phyloP scores from a whole-genome alignment of 1,140 invertebrate genomes.

The Drosophila malerkotliana region DNA sequence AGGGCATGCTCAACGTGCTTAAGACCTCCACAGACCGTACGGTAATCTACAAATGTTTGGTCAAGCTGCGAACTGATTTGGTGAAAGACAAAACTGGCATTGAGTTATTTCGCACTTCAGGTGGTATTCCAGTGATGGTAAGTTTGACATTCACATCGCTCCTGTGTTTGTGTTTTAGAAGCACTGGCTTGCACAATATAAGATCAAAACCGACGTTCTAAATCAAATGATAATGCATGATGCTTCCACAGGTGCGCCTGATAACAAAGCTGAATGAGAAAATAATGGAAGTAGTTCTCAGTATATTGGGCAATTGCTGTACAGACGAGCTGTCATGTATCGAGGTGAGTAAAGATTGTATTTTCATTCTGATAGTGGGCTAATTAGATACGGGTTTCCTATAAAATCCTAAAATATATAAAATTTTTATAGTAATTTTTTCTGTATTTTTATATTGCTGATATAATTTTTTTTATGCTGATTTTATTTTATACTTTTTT shows the following conservation, averaged over 20 bases:
- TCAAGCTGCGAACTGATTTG: constrained; percentile 79
- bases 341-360: constrained; percentile 54
- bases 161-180: constrained; percentile 21
- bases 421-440: too few relatives aligned
- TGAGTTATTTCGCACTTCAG: constrained; percentile 66
- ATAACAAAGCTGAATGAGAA: constrained; percentile 77
- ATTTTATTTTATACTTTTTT: not conserved
- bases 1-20: constrained; percentile 69
- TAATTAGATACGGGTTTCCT: too few relatives aligned
- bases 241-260: constrained; percentile 50
- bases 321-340: constrained; percentile 80
- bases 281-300: constrained; percentile 84
- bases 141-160: constrained; percentile 30
- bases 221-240: constrained; percentile 5
- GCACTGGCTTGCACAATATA: constrained; percentile 1
- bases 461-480: too few relatives aligned
- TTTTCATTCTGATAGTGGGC: not conserved
- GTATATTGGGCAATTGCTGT: constrained; percentile 85
- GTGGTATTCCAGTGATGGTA: constrained; percentile 75
- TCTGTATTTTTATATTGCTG: too few relatives aligned
- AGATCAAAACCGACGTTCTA: constrained; percentile 3
- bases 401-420: too few relatives aligned
- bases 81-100: constrained; percentile 82
- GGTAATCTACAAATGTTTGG: constrained; percentile 75
- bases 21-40: constrained; percentile 77